Evolutionary conservation across 2,797 vertebrate species (phyloP), one percentile per base, ranked within the genome.

Genomic region (Kryptopterus vitreolus): DNA sequence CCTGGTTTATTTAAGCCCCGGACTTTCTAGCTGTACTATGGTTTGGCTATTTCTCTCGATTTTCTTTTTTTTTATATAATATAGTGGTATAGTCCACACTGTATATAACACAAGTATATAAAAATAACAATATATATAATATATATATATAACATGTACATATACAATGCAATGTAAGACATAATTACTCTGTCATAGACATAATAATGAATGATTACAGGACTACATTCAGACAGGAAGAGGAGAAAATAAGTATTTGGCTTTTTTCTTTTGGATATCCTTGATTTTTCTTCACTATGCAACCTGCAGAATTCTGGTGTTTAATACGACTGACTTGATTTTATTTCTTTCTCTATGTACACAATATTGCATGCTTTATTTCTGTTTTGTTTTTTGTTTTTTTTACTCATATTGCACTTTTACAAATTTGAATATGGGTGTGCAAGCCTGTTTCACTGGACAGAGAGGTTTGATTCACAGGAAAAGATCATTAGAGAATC

Each of bases 311-410:
- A 61, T 53, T 81, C 57, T 79, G 78, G 71, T 83, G 80, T 84
- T n/a, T 86, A 82, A 79, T 74, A 74, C 52, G 82, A 77, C 78
- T 76, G 68, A 81, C 76, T 50, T 55, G 68, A 76, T 52, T n/a
- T 76, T 77, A 59, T 84, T 84, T 46, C 74, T 83, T 10, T 83
- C 59, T 83, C 83, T 85, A 86, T 87, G 88, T 83, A 85, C 78
- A 73, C 77, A 82, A 73, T 38, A 74, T 38, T 88, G 81, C 77
- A 78, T 77, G 69, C 68, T 74, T n/a, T 79, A 11, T 84, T 77
- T 79, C 48, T 82, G n/a, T n/a, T n/a, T n/a, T n/a, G n/a, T n/a
- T n/a, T n/a, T n/a, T n/a, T n/a, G n/a, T n/a, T n/a, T n/a, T n/a
- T 68, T 48, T 83, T 78, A 46, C 68, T 83, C 48, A 59, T 80